phyloP scores from a whole-genome alignment of 2,797 vertebrate genomes.

The Molothrus aeneus region DNA sequence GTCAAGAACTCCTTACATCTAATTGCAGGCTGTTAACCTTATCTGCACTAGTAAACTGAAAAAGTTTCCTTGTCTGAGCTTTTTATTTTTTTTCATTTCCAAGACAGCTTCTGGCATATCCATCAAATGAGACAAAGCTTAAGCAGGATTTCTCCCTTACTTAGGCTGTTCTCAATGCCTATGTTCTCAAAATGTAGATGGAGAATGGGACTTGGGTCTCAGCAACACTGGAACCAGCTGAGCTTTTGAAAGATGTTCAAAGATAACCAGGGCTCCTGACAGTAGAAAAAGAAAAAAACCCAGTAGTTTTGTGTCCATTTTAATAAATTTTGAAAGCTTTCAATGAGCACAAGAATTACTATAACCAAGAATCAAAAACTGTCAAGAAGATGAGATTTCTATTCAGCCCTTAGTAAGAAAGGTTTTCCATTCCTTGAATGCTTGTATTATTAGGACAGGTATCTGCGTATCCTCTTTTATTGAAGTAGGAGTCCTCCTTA shows the following conservation, averaged over 20 bases:
- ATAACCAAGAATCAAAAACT: neutral
- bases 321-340: neutral
- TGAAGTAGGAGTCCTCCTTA: neutral
- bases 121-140: neutral
- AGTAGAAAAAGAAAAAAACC: neutral
- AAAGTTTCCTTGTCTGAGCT: neutral
- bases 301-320: neutral
- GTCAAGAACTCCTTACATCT: neutral
- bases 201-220: neutral
- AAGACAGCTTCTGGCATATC: neutral
- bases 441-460: neutral
- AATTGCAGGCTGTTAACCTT: neutral
- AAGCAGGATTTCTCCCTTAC: neutral
- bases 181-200: neutral
- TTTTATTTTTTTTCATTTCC: neutral
- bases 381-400: neutral
- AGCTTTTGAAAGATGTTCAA: neutral
- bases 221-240: neutral
- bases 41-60: neutral
- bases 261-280: neutral
- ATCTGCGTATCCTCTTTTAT: neutral
- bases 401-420: neutral
- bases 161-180: neutral
- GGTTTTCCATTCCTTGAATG: neutral
- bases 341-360: neutral